phyloP scores from a whole-genome alignment of 1,140 invertebrate genomes.

The Mizuhopecten yessoensis region DNA sequence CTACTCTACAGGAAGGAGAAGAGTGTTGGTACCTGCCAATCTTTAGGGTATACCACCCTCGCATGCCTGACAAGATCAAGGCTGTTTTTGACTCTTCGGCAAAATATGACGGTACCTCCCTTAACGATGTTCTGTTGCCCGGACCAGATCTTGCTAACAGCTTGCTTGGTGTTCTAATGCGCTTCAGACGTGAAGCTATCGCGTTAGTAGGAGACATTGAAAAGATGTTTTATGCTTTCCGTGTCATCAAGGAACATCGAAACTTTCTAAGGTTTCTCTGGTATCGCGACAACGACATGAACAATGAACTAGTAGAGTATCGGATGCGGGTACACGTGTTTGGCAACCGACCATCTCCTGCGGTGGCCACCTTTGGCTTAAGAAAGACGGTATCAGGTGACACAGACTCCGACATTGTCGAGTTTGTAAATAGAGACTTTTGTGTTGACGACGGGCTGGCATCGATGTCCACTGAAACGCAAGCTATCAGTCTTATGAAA shows the following conservation, averaged over 20 bases:
- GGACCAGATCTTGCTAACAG: constrained; percentile 79
- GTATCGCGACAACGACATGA: constrained; percentile 20
- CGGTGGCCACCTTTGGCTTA: constrained; percentile 49
- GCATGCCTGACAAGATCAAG: constrained; percentile 50
- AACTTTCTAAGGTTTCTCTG: constrained; percentile 51
- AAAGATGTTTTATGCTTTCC: constrained; percentile 51
- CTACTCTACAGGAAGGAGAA: neutral
- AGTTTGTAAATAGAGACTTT: constrained; percentile 56
- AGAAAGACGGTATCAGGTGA: neutral
- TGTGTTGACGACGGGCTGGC: constrained; percentile 55
- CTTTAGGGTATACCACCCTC: constrained; percentile 62
- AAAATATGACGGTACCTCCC: neutral
- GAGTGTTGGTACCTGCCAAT: constrained; percentile 59
- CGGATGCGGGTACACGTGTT: constrained; percentile 53
- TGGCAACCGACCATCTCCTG: constrained; percentile 46
- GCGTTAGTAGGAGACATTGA: constrained; percentile 52
- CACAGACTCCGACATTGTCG: neutral
- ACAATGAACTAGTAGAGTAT: constrained; percentile 40
- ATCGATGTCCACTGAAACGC: neutral
- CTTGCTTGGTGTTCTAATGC: constrained; percentile 57
- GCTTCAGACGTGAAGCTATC: constrained; percentile 58
- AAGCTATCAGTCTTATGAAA: neutral
- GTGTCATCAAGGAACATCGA: constrained; percentile 20
- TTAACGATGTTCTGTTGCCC: constrained; percentile 55
- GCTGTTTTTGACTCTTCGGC: constrained; percentile 47